Conservation (phyloP, 30 jellyfish, hydroid and myxozoan species). For the Aurelia aurita region DNA sequence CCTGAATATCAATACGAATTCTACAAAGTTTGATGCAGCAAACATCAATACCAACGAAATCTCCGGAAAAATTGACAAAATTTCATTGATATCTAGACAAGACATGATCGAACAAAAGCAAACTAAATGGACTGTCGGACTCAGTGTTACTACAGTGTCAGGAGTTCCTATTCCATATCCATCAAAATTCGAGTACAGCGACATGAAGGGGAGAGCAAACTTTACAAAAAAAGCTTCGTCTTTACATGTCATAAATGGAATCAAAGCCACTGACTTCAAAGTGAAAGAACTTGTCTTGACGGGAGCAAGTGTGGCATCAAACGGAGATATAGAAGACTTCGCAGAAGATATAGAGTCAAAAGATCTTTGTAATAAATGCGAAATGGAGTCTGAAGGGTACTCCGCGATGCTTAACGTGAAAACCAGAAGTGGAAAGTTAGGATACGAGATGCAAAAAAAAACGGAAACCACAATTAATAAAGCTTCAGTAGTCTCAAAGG, state of each 20-base stretch:
- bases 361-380: background rate
- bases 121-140: background rate
- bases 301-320: background rate
- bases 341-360: background rate
- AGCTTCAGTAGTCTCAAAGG: background rate
- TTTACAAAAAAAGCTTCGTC: background rate
- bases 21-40: background rate
- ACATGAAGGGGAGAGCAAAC: background rate
- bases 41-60: background rate
- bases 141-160: background rate
- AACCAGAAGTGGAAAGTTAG: background rate
- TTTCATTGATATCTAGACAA: background rate
- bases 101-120: background rate
- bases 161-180: constrained; percentile 4
- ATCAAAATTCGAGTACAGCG: background rate
- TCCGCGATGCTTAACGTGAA: background rate
- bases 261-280: background rate
- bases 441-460: background rate
- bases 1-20: background rate
- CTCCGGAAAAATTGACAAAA: background rate
- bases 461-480: background rate
- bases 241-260: background rate
- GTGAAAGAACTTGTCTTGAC: background rate
- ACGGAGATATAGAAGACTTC: background rate
- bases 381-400: background rate